These are phyloP conservation scores for Falcunculus frontatus DNA, from an alignment of 2,113 vertebrate species.

Conservation along the genomic window DNA sequence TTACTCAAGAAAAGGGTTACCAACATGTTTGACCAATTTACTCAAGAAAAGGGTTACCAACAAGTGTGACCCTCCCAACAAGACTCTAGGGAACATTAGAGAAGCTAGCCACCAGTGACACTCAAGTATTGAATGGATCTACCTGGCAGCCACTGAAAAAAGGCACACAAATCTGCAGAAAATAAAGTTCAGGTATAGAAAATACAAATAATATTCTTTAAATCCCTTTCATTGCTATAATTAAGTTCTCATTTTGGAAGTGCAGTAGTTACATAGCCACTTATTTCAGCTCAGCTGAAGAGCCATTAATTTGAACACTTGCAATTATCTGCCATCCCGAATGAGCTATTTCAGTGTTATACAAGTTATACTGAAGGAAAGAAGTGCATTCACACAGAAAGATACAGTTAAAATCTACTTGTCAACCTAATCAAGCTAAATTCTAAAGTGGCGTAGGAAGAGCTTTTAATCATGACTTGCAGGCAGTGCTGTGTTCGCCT, in stretches of 20 bases:
- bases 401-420: slow-evolving; percentile 10
- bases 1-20: neutral
- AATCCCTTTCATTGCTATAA: neutral
- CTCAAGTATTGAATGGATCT: neutral
- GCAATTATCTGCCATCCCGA: neutral
- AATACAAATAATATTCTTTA: neutral
- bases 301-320: slow-evolving; percentile 19
- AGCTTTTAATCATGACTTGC: slow-evolving; percentile 26
- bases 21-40: neutral
- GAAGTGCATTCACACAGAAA: neutral
- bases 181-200: neutral
- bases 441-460: slow-evolving; percentile 48
- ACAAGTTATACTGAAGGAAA: neutral
- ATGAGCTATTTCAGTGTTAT: neutral
- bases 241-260: neutral
- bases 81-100: neutral
- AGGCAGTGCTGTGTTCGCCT: neutral
- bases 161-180: neutral
- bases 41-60: neutral
- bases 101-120: neutral
- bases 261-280: neutral
- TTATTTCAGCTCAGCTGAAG: neutral
- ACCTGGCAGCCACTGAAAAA: neutral
- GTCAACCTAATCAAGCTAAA: slow-evolving; percentile 48
- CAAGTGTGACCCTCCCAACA: neutral